Conservation (phyloP, 2,797 vertebrate genomes). For the Tangara arthus region DNA sequence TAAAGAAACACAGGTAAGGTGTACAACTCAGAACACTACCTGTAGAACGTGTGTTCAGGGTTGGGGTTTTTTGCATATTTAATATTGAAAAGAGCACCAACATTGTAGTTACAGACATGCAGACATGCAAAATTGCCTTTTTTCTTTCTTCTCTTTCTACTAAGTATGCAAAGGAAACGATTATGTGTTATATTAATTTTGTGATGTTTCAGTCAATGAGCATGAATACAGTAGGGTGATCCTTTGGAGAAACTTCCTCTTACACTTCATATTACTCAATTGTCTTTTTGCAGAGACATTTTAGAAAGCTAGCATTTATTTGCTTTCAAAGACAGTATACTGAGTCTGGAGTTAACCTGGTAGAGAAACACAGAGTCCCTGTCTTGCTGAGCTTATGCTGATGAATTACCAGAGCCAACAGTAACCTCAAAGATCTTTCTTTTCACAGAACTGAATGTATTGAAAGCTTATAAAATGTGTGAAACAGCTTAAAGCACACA, state of each 20-base stretch:
- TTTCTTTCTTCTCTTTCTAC: neutral
- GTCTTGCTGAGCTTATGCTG: neutral
- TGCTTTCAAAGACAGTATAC: neutral
- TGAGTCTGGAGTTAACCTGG: neutral
- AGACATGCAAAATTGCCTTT: neutral
- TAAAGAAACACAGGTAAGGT: neutral
- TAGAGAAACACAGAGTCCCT: neutral
- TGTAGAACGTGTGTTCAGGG: neutral
- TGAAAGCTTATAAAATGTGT: neutral
- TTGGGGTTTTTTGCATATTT: neutral
- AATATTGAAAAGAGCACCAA: neutral
- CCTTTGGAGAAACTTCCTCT: neutral
- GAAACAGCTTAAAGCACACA: neutral
- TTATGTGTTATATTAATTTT: neutral
- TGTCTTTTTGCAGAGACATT: neutral
- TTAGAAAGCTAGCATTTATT: neutral
- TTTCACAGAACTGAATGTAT: neutral
- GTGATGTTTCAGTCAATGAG: neutral
- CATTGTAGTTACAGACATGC: neutral
- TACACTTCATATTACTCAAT: neutral
- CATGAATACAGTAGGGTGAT: neutral
- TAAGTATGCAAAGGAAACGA: neutral
- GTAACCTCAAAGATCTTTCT: neutral
- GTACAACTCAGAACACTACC: neutral
- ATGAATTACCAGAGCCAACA: neutral